Conservation (phyloP, 2,797 vertebrate genomes). For the Podarcis lilfordi region DNA sequence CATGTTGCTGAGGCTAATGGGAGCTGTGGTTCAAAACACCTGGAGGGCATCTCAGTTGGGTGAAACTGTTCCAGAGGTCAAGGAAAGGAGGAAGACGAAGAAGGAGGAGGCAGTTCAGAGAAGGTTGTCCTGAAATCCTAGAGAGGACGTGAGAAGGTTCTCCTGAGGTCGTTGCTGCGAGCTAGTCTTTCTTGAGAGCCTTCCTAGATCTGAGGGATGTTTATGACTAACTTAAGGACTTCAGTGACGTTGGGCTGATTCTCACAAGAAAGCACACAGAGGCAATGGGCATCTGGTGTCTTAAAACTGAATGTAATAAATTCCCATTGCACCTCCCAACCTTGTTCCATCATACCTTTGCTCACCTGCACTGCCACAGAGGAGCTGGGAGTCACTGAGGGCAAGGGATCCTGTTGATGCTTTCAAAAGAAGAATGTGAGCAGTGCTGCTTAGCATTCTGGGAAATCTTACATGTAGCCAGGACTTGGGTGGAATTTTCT, state of each 20-base stretch:
- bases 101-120: no score
- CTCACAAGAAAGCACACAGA: not conserved
- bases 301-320: no score
- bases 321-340: not conserved
- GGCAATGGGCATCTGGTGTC: not conserved
- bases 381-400: not conserved
- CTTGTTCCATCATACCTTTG: not conserved
- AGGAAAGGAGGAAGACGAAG: no score
- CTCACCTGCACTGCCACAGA: not conserved
- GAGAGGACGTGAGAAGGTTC: not conserved
- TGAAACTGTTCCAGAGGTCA: not conserved
- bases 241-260: not conserved
- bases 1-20: no score
- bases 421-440: not conserved
- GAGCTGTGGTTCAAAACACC: no score
- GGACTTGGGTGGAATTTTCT: not conserved
- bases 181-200: no score
- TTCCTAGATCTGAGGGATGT: not conserved
- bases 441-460: not conserved
- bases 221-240: not conserved
- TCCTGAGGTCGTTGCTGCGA: not conserved
- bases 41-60: no score
- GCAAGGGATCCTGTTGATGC: not conserved
- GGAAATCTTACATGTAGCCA: not conserved
- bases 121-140: not conserved